Evolutionary conservation across 2,113 vertebrate genomes (phyloP).

Genomic region (Desmodus rotundus): DNA sequence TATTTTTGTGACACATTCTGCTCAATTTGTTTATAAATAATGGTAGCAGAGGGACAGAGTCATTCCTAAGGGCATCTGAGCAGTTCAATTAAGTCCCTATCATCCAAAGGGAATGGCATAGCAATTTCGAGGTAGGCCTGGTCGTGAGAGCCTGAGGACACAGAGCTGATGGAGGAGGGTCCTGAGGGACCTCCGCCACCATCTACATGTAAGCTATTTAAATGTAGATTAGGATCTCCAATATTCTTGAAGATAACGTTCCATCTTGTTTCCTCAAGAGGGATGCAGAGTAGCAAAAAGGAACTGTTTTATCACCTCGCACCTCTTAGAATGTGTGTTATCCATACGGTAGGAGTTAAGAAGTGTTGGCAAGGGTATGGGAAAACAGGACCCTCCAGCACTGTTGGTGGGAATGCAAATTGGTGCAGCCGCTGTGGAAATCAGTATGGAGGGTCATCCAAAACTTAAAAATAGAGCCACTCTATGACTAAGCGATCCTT

Average conservation of each 20-base stretch:
- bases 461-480: background rate
- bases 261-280: background rate
- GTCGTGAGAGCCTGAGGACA: background rate
- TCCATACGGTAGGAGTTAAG: background rate
- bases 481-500: background rate
- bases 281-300: background rate
- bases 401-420: background rate
- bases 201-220: background rate
- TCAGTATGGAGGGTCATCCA: background rate
- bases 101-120: accelerated
- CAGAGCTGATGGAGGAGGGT: background rate
- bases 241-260: background rate
- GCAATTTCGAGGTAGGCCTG: background rate
- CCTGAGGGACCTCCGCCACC: background rate
- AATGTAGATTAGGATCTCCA: background rate
- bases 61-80: background rate
- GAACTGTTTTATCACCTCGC: background rate
- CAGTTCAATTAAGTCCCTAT: background rate
- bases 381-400: background rate
- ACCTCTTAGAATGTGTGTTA: background rate
- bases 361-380: background rate
- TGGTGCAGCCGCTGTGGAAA: background rate
- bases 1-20: background rate
- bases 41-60: background rate
- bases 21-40: background rate